Conservation (phyloP, 2,888 invertebrate species). For the Julus scandinavius region DNA sequence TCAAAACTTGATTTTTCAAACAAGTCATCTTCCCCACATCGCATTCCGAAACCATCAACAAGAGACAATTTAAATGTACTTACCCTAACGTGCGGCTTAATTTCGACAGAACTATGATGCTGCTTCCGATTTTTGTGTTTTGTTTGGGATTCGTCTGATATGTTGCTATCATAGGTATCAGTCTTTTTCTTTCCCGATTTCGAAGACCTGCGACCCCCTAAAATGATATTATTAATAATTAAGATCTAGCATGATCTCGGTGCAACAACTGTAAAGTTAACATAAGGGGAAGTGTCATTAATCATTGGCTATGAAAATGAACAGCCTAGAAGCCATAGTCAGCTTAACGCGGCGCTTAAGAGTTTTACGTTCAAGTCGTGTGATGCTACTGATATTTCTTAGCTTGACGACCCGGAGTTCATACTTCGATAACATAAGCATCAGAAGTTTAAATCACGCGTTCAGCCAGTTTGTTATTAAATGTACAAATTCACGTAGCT, state of each 20-base stretch:
- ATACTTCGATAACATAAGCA: too few species aligned
- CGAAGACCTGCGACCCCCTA: conserved; percentile 42
- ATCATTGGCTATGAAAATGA: not conserved
- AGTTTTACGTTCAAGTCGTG: too few species aligned
- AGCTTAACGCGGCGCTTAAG: not conserved
- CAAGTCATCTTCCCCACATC: too few species aligned
- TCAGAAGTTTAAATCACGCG: too few species aligned
- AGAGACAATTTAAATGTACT: not conserved
- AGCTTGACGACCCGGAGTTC: not conserved
- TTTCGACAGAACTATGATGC: conserved; percentile 12
- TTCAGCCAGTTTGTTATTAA: too few species aligned
- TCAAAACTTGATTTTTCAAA: too few species aligned
- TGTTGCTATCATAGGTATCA: conserved; percentile 42
- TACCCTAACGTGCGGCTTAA: conserved; percentile 16
- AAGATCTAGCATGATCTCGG: conserved; percentile 35
- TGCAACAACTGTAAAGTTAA: conserved; percentile 24
- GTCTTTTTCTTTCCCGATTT: conserved; percentile 42
- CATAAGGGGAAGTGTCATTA: conserved; percentile 33
- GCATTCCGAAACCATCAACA: not conserved
- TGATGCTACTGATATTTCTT: not conserved
- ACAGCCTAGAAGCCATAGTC: not conserved
- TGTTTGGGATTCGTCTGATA: conserved; percentile 42
- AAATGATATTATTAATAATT: conserved; percentile 32
- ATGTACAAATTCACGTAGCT: not conserved
- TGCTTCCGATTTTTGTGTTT: conserved; percentile 39